phyloP scores from a whole-genome alignment of 2,113 vertebrate species.

The Apus apus region DNA sequence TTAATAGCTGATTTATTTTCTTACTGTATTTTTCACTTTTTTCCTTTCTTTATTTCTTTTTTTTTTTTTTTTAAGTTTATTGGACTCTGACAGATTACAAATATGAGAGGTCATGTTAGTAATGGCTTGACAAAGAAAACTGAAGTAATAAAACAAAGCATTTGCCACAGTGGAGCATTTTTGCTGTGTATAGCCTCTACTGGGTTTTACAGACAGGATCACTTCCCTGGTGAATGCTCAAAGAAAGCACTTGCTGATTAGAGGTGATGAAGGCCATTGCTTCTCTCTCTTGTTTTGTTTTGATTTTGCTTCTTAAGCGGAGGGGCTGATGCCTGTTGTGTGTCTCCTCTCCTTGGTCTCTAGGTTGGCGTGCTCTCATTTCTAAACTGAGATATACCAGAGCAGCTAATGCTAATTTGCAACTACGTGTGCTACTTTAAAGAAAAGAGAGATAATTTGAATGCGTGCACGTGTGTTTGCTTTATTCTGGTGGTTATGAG shows the following conservation, averaged over 20 bases:
- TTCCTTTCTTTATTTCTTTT: too few relatives aligned
- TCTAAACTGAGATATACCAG: slow-evolving; percentile 10
- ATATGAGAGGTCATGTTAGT: not conserved
- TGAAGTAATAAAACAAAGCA: not conserved
- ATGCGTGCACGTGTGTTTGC: not conserved
- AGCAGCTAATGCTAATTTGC: slow-evolving; percentile 41
- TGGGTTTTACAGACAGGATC: not conserved
- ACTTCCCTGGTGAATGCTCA: not conserved
- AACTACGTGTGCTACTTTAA: slow-evolving; percentile 12
- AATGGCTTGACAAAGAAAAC: not conserved
- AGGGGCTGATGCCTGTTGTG: not conserved
- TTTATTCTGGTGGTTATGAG: slow-evolving; percentile 35
- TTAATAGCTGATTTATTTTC: not conserved
- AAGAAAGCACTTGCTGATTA: slow-evolving; percentile 27
- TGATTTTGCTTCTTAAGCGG: not conserved
- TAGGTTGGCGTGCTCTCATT: not conserved
- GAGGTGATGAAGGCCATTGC: not conserved
- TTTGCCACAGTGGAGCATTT: not conserved
- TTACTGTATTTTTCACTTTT: not conserved
- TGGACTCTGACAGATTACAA: not conserved
- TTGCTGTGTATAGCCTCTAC: not conserved
- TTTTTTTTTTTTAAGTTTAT: not conserved
- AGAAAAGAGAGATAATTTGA: slow-evolving; percentile 25
- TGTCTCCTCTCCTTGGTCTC: not conserved
- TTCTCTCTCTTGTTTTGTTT: slow-evolving; percentile 14